Conservation (phyloP, 2,888 invertebrate species). For the Stramonita haemastoma region DNA sequence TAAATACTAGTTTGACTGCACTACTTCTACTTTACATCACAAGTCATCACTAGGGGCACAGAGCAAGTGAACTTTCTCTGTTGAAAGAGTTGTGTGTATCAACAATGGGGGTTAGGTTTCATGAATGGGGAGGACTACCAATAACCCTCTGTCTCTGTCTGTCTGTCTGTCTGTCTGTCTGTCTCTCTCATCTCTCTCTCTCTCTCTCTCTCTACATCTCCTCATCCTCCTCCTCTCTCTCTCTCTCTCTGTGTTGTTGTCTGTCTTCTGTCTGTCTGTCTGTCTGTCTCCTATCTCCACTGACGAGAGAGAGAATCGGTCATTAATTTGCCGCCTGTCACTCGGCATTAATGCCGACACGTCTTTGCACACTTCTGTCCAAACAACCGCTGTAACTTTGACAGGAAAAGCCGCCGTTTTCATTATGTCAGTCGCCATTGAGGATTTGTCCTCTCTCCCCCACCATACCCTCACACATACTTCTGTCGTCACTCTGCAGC, state of each 20-base stretch:
- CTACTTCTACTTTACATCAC: too few species aligned
- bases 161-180: not conserved
- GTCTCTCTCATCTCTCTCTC: not conserved
- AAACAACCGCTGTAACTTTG: not conserved
- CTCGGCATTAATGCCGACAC: not conserved
- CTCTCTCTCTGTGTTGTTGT: not conserved
- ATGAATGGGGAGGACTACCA: too few species aligned
- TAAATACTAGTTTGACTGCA: too few species aligned
- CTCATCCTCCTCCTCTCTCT: too few species aligned
- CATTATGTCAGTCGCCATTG: not conserved
- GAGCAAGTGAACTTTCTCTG: too few species aligned
- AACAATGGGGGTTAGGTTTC: too few species aligned
- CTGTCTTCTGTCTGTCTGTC: not conserved
- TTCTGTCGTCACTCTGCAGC: not conserved
- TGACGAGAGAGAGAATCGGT: too few species aligned
- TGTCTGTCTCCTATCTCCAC: not conserved
- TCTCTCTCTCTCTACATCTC: not conserved
- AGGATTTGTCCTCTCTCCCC: not conserved
- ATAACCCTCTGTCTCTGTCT: not conserved
- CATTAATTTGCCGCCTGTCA: not conserved
- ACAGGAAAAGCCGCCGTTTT: constrained; percentile 33
- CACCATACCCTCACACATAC: not conserved
- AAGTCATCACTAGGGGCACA: too few species aligned
- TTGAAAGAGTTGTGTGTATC: too few species aligned
- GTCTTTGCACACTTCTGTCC: not conserved